These are phyloP conservation scores for Crenuchus spilurus DNA, from an alignment of 2,797 vertebrate species.

Conservation along the genomic window DNA sequence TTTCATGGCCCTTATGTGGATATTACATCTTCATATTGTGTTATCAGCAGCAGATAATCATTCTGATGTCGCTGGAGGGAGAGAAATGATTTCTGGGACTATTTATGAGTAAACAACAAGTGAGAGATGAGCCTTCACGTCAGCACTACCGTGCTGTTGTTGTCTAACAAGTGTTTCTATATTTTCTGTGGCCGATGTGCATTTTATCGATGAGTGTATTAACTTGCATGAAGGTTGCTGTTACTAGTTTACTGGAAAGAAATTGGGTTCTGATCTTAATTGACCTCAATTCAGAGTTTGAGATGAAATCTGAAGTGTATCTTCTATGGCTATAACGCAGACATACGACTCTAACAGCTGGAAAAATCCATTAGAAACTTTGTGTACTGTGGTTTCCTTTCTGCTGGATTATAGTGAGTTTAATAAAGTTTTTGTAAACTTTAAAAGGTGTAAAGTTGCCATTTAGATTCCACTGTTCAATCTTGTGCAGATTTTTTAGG, in stretches of 20 bases:
- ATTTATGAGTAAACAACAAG: slow-evolving; percentile 59
- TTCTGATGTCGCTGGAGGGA: slow-evolving; percentile 49
- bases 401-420: not conserved
- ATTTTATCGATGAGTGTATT: not conserved
- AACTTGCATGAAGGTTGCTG: slow-evolving; percentile 6
- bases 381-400: not conserved
- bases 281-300: slow-evolving; percentile 14
- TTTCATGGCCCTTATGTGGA: slow-evolving; percentile 49
- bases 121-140: slow-evolving; percentile 52
- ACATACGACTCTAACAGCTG: not conserved
- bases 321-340: not conserved
- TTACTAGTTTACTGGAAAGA: slow-evolving; percentile 16
- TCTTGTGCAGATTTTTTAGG: not conserved
- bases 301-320: slow-evolving; percentile 19
- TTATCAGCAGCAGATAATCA: slow-evolving; percentile 56
- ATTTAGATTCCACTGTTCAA: not conserved
- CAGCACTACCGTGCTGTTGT: slow-evolving; percentile 55
- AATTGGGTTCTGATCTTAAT: not conserved
- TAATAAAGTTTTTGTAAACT: not conserved
- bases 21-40: slow-evolving; percentile 49
- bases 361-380: not conserved
- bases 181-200: slow-evolving; percentile 43
- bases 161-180: slow-evolving; percentile 57
- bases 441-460: not conserved
- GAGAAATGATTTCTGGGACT: slow-evolving; percentile 46